phyloP scores from a whole-genome alignment of 1,140 invertebrate species.

The Pachypsylla venusta region DNA sequence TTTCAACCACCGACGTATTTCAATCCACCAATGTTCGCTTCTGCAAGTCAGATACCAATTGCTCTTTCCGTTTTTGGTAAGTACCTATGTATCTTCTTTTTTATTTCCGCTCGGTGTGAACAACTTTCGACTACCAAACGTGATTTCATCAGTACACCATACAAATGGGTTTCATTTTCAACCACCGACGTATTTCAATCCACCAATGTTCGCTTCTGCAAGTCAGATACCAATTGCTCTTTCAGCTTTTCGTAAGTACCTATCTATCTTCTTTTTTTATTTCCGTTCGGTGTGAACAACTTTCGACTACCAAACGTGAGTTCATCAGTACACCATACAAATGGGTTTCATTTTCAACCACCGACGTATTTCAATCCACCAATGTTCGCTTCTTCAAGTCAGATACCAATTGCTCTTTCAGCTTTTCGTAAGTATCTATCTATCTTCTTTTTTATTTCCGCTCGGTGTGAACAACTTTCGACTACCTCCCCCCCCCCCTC shows the following conservation, averaged over 20 bases:
- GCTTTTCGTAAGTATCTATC: background rate
- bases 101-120: too few species aligned
- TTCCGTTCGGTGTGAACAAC: too few species aligned
- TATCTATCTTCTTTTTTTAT: too few species aligned
- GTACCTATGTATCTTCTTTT: background rate
- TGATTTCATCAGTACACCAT: background rate
- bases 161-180: background rate
- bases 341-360: background rate
- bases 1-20: background rate
- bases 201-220: background rate
- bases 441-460: background rate
- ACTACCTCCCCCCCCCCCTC: background rate
- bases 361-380: background rate
- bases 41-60: background rate
- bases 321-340: background rate
- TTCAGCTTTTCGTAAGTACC: too few species aligned
- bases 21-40: background rate
- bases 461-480: background rate
- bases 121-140: too few species aligned
- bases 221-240: too few species aligned
- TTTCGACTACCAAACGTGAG: too few species aligned
- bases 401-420: slow-evolving; percentile 2
- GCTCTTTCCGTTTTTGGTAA: slow-evolving; percentile 5
- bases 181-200: background rate
- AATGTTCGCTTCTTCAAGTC: background rate